These are phyloP conservation scores for Virgularia gustaviana DNA, from an alignment of 92 coral and sea anemone species.

Conservation along the genomic window DNA sequence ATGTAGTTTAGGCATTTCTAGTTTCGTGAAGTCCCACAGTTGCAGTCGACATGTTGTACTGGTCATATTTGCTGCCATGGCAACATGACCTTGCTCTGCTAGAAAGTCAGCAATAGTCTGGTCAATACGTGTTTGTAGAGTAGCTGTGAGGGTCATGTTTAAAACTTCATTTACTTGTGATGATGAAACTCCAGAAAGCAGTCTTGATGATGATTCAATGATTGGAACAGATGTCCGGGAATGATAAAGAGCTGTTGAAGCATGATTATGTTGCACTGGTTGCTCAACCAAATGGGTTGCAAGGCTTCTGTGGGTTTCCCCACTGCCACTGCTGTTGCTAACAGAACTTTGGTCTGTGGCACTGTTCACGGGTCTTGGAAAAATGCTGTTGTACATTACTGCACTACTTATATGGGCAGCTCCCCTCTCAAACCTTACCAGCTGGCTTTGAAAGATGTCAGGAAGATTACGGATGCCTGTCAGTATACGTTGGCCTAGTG, in stretches of 20 bases:
- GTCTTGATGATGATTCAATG: neutral
- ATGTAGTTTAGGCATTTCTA: constrained; percentile 63
- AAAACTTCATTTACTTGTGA: neutral
- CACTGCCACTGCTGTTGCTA: neutral
- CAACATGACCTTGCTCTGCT: constrained; percentile 89
- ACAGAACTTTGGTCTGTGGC: neutral
- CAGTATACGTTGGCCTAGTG: constrained; percentile 77
- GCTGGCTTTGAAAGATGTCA: neutral
- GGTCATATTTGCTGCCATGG: constrained; percentile 81
- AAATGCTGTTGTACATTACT: neutral
- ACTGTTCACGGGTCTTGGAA: neutral
- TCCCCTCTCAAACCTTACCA: neutral
- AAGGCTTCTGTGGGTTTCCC: neutral
- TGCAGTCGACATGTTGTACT: constrained; percentile 86
- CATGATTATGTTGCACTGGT: neutral
- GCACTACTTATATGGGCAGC: neutral
- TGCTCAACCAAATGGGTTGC: neutral
- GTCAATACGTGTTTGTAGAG: constrained; percentile 75
- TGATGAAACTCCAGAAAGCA: neutral
- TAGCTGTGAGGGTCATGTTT: constrained; percentile 54
- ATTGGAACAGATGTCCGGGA: neutral
- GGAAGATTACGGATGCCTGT: constrained; percentile 72
- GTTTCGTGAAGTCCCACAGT: constrained; percentile 83
- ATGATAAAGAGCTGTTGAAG: neutral
- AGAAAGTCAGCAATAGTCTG: constrained; percentile 87